Evolutionary conservation across 2,113 vertebrate species (phyloP), one percentile per base, ranked within the genome.

Genomic region (Microcebus jonahi): DNA sequence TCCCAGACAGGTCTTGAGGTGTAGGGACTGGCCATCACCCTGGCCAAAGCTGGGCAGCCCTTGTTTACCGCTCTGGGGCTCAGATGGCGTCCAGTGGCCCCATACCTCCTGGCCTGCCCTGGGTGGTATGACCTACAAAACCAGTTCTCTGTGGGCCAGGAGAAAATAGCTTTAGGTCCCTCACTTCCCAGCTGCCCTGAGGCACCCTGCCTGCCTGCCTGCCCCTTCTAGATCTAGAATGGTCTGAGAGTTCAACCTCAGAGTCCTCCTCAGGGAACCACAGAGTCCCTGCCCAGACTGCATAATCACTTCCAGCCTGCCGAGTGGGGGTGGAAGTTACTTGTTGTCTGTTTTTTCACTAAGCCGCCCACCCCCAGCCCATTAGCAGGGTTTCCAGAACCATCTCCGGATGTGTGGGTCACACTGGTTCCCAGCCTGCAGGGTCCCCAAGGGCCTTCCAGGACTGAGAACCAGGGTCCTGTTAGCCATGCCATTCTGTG

Each of bases 241-340:
- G 31, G 42, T 75, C 75, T 94, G 79, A 83, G 86, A 95, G 57
- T 82, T 83, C 57, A 50, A 93, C 95, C 92, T 97, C 75, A 75
- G 80, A 95, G 27, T 88, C 36, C 55, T 92, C 61, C 95, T 90
- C 67, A 65, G 86, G 63, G 86, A 94, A 34, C 63, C 65, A 20
- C 65, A 53, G 4, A 36, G 75, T 76, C 63, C 90, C 70, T n/a
- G 36, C 67, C 70, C 85, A 88, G 68, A 55, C 45, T 3, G 76
- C 63, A 59, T 70, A 94, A 50, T 94, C 88, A 80, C 20, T 95
- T 82, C 88, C 83, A 93, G 91, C 79, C 53, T 79, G 53, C 61
- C 79, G 8, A 2, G 59, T 29, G 48, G 75, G 79, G 48, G 42
- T 34, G 77, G 82, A 70, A 65, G 88, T 53, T 14, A 13, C 53